These are phyloP conservation scores for Nycticryphes semicollaris DNA, from an alignment of 2,113 vertebrate genomes.

Conservation along the genomic window DNA sequence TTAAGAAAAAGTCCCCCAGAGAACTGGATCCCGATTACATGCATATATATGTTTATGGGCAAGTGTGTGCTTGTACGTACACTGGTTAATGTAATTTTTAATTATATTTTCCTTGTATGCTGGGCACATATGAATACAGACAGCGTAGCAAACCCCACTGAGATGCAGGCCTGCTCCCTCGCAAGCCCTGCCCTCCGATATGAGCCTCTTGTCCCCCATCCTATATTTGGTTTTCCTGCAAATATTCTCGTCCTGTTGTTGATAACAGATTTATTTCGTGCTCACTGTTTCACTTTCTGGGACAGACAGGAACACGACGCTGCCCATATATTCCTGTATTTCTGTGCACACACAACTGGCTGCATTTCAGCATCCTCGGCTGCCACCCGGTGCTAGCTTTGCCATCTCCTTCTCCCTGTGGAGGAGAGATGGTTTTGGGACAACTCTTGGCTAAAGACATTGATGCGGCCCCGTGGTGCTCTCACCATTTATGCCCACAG, in stretches of 20 bases:
- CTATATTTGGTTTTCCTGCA: background rate
- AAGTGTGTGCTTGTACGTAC: background rate
- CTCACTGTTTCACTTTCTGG: background rate
- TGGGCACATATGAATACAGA: background rate
- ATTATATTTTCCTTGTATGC: rapidly evolving
- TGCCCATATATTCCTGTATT: background rate
- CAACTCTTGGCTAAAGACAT: background rate
- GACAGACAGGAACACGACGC: background rate
- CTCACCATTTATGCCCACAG: background rate
- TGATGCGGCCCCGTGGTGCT: rapidly evolving
- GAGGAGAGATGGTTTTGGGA: background rate
- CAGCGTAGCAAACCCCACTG: background rate
- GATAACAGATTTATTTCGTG: background rate
- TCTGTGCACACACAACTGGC: background rate
- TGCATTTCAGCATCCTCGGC: rapidly evolving
- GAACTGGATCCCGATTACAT: background rate
- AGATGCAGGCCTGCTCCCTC: background rate
- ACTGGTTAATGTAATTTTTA: background rate
- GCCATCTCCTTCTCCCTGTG: rapidly evolving
- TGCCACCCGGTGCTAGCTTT: background rate
- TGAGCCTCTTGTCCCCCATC: background rate
- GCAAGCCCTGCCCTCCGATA: background rate
- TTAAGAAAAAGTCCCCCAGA: background rate
- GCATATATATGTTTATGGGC: background rate
- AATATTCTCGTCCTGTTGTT: background rate